These are phyloP conservation scores for Cephus pygmeus DNA, from an alignment of 2,888 invertebrate genomes.

Conservation along the genomic window DNA sequence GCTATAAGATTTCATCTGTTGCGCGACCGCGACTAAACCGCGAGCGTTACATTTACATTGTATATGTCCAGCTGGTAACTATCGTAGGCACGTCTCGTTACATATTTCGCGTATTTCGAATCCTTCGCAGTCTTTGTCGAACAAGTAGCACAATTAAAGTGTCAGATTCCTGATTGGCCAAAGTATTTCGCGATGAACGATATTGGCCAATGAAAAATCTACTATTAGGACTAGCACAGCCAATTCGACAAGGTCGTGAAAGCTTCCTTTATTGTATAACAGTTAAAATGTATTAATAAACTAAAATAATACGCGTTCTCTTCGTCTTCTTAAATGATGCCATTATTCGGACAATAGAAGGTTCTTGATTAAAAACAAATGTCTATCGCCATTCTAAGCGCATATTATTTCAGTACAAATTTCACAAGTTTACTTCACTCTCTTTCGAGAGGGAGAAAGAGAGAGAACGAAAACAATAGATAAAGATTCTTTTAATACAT, in stretches of 20 bases:
- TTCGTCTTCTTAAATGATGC: not conserved
- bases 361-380: not conserved
- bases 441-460: not conserved
- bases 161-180: not conserved
- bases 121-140: not conserved
- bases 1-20: conserved; percentile 34
- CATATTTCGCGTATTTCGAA: conserved; percentile 8
- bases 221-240: not conserved
- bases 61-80: conserved; percentile 43
- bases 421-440: not conserved
- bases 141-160: not conserved
- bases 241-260: not conserved
- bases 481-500: not conserved
- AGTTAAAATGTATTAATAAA: not conserved
- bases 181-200: not conserved
- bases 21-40: conserved; percentile 24
- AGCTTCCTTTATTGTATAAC: not conserved
- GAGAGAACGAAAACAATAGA: not conserved
- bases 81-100: conserved; percentile 44
- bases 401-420: not conserved
- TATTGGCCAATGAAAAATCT: not conserved
- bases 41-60: conserved; percentile 36
- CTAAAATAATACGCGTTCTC: not conserved
- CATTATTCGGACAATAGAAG: not conserved
- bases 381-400: not conserved